These are phyloP conservation scores for Priocnemis perturbator DNA, from an alignment of 2,888 invertebrate species.

Conservation along the genomic window DNA sequence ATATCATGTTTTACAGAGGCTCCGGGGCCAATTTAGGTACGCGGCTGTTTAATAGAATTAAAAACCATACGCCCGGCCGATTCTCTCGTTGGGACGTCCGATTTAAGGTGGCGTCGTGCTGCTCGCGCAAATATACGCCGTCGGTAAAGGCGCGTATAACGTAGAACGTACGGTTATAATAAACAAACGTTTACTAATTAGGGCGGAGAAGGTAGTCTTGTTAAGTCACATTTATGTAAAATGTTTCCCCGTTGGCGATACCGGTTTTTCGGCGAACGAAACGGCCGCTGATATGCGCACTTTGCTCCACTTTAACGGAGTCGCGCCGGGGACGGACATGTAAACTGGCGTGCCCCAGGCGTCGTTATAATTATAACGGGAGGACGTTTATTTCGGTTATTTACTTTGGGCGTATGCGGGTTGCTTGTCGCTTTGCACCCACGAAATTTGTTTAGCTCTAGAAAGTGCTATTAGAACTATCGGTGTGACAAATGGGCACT, in stretches of 20 bases:
- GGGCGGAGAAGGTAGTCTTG: constrained; percentile 9
- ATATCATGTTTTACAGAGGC: too few relatives aligned
- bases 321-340: constrained; percentile 27
- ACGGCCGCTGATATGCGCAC: constrained; percentile 30
- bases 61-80: too few relatives aligned
- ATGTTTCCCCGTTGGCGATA: constrained; percentile 21
- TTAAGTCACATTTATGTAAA: constrained; percentile 13
- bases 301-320: constrained; percentile 35
- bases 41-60: too few relatives aligned
- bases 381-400: constrained; percentile 57
- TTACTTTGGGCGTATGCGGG: constrained; percentile 48
- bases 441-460: constrained; percentile 36
- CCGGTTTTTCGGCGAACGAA: constrained; percentile 26
- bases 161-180: not conserved
- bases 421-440: constrained; percentile 43
- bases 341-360: constrained; percentile 33
- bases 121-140: too few relatives aligned
- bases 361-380: constrained; percentile 43
- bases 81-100: too few relatives aligned
- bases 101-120: too few relatives aligned
- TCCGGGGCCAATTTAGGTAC: too few relatives aligned
- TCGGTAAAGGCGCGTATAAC: not conserved
- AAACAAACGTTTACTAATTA: constrained; percentile 19
- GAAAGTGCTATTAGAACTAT: constrained; percentile 18
- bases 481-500: constrained; percentile 33